Evolutionary conservation across 2,888 invertebrate genomes (phyloP), one percentile per base, ranked within the genome.

Genomic region (Leptinotarsa rubiginosa): DNA sequence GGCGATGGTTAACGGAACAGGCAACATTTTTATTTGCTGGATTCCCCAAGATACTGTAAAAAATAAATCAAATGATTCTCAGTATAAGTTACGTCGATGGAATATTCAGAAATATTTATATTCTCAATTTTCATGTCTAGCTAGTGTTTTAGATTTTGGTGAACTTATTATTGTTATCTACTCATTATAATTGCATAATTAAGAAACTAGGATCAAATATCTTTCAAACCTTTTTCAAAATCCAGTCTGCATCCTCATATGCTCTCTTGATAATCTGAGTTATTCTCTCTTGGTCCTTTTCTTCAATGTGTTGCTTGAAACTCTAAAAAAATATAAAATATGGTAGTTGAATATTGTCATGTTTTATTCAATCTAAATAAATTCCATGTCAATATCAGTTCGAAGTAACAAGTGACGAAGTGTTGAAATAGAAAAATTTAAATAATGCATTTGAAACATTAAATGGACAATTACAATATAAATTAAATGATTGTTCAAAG

Each of bases 161-260:
- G 41, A 41, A 10, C 41, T 31, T 2, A 31, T 31, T 31, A 31
- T 31, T 31, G 31, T 10, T 31, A 31, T 10, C 31, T 10, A 31
- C 31, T 41, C 10, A 41, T 41, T 12, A 41, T 31, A 41, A 41
- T 41, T 7, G 41, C 10, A 41, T 10, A 41, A 41, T 41, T 41
- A 41, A 41, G 10, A 41, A 41, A 41, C 41, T 41, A 50, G 50
- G 16, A 13, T 49, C 49, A 47, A 12, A 49, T 49, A 47, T 47
- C 22, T 22, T 64, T 52, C 59, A 75, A 88, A 94, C 95, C 91
- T 95, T 95, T 85, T 93, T 91, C 74, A 94, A 83, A 82, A 96
- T 89, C 95, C 95, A 95, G 82, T 93, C 90, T 77, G 93, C 92
- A 89, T 95, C 94, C 81, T 92, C 90, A 76, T 93, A 84, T 78